Evolutionary conservation across 1,140 invertebrate genomes (phyloP).

Genomic region (Solenopsis fugax): DNA sequence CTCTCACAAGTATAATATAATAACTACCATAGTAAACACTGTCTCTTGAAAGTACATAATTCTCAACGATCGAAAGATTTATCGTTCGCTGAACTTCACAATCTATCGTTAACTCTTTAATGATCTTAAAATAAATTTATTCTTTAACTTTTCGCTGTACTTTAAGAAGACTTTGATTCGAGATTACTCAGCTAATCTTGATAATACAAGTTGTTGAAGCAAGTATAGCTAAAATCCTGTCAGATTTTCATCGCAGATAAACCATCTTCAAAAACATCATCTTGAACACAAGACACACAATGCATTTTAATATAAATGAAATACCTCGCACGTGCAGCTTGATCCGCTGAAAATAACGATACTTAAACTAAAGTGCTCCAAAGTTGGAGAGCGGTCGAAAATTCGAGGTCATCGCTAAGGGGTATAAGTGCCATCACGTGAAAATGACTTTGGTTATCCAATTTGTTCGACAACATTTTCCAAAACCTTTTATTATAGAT

Average conservation of each 20-base stretch:
- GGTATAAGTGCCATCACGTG: not conserved
- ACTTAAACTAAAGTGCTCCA: not conserved
- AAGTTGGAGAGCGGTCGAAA: not conserved
- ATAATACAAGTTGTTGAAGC: not conserved
- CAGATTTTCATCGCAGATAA: constrained; percentile 26
- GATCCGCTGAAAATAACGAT: not conserved
- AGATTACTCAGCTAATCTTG: not conserved
- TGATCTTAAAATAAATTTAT: constrained; percentile 6
- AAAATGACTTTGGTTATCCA: constrained; percentile 22
- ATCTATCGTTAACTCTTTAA: not conserved
- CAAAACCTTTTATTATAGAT: constrained; percentile 5
- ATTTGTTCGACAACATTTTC: constrained; percentile 13
- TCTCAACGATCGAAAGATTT: not conserved
- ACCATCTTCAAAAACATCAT: not conserved
- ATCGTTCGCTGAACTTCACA: not conserved
- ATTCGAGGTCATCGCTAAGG: not conserved
- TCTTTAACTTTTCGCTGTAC: not conserved
- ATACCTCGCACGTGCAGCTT: not conserved
- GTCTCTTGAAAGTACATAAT: not conserved
- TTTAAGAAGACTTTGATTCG: constrained; percentile 7
- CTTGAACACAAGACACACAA: not conserved
- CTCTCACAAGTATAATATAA: not conserved
- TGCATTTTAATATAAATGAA: constrained; percentile 41
- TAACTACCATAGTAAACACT: not conserved
- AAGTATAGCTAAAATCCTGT: not conserved